These are phyloP conservation scores for Araneus ventricosus DNA, from an alignment of 1,140 invertebrate species.

Conservation along the genomic window DNA sequence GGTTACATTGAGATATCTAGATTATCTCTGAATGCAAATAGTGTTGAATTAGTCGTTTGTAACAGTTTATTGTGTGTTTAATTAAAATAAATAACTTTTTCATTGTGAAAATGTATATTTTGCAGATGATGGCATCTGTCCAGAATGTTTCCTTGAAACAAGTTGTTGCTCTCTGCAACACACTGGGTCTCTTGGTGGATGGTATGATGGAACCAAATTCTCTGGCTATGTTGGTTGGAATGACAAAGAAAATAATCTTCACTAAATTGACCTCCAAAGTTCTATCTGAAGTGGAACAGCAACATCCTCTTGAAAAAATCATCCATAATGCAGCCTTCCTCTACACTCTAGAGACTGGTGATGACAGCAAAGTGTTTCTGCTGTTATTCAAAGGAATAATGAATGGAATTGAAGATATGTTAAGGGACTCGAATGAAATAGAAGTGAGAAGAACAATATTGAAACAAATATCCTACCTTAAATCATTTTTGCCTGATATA, in stretches of 20 bases:
- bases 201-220: neutral
- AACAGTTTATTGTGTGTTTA: too few species aligned
- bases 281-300: neutral
- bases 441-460: neutral
- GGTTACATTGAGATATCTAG: too few species aligned
- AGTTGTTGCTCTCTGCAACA: neutral
- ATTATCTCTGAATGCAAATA: too few species aligned
- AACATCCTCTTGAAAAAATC: slow-evolving; percentile 33
- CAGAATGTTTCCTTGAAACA: slow-evolving; percentile 3
- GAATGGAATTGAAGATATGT: neutral
- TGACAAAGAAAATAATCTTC: neutral
- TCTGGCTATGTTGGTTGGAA: neutral
- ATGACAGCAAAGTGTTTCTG: slow-evolving; percentile 30
- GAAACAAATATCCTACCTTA: neutral
- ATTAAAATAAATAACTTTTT: too few species aligned
- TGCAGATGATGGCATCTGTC: neutral
- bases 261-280: neutral
- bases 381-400: slow-evolving; percentile 25
- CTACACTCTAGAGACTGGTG: neutral
- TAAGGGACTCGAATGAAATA: neutral
- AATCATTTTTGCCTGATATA: neutral
- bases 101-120: too few species aligned
- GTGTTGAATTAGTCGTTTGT: too few species aligned
- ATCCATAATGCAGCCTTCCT: neutral
- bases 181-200: neutral